Conservation (phyloP, 2,797 vertebrate species). For the Balearica regulorum region DNA sequence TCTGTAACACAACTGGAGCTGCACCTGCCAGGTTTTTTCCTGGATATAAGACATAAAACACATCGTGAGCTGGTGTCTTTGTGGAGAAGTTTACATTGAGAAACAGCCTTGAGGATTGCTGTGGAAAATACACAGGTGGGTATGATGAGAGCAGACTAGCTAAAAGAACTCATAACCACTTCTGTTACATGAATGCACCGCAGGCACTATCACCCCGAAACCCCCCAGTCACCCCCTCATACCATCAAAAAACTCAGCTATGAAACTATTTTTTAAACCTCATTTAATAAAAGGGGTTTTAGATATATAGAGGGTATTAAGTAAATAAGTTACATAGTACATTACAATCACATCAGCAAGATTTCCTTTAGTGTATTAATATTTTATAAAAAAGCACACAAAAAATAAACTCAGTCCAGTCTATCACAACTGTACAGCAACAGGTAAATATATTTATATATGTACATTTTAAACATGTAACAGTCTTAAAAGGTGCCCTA, state of each 20-base stretch:
- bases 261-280: slow-evolving; percentile 68
- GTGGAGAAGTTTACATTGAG: background rate
- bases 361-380: slow-evolving; percentile 84
- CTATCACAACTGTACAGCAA: slow-evolving; percentile 83
- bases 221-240: background rate
- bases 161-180: accelerated
- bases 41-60: background rate
- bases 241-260: background rate
- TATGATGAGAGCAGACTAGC: background rate
- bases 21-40: background rate
- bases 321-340: slow-evolving; percentile 84
- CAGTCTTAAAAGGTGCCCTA: slow-evolving; percentile 80
- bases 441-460: slow-evolving; percentile 76
- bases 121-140: background rate
- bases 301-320: slow-evolving; percentile 78
- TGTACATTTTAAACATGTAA: slow-evolving; percentile 77
- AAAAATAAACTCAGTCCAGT: slow-evolving; percentile 81
- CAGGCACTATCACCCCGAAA: background rate
- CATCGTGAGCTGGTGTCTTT: accelerated
- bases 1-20: background rate
- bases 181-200: background rate
- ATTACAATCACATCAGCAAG: slow-evolving; percentile 82
- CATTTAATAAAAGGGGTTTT: slow-evolving; percentile 80
- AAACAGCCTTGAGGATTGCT: background rate
- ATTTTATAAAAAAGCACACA: slow-evolving; percentile 80